These are phyloP conservation scores for Oceanodroma leucorhoa DNA, from an alignment of 2,797 vertebrate genomes.

Conservation along the genomic window DNA sequence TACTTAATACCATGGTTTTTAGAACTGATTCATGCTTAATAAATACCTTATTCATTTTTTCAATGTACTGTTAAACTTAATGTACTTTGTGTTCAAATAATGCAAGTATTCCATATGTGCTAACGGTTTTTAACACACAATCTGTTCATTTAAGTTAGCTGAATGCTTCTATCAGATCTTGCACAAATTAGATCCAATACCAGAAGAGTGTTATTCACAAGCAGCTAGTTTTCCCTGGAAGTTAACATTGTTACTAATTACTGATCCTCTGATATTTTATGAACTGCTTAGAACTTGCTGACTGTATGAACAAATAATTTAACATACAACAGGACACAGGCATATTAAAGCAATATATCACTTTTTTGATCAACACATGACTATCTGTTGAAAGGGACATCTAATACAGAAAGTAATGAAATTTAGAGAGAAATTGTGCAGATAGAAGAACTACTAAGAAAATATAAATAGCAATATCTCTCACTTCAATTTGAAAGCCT, in stretches of 20 bases:
- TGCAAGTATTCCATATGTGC: slow-evolving; percentile 17
- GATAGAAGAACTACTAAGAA: background rate
- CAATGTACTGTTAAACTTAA: background rate
- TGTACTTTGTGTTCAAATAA: slow-evolving; percentile 24
- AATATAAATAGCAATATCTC: background rate
- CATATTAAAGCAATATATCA: background rate
- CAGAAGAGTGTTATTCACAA: slow-evolving; percentile 6
- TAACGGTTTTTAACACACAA: slow-evolving; percentile 10
- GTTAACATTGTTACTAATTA: background rate
- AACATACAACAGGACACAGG: background rate
- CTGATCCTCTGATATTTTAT: background rate
- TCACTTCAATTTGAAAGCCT: slow-evolving; percentile 5
- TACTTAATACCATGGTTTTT: background rate
- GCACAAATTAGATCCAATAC: background rate
- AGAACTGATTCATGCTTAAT: background rate
- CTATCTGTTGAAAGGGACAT: background rate
- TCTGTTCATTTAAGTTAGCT: slow-evolving; percentile 46
- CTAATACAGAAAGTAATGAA: background rate
- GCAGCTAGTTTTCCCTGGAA: background rate
- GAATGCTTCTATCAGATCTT: background rate
- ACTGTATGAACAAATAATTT: background rate
- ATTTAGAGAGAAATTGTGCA: background rate
- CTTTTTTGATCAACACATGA: background rate
- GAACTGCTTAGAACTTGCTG: background rate
- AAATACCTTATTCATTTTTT: background rate